These are phyloP conservation scores for Phoebastria nigripes DNA, from an alignment of 2,797 vertebrate genomes.

Conservation along the genomic window DNA sequence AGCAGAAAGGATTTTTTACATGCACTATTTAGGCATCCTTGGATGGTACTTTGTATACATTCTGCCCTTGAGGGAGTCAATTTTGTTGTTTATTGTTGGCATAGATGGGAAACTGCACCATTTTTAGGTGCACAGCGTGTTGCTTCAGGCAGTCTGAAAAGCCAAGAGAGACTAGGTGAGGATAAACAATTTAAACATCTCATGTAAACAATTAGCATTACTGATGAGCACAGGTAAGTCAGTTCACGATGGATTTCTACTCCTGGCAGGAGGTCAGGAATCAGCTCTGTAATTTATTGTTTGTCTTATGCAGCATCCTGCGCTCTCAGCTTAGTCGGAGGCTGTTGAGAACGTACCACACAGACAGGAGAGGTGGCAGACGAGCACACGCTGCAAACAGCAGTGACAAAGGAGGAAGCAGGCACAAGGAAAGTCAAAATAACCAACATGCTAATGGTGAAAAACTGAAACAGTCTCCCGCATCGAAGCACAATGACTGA, in stretches of 20 bases:
- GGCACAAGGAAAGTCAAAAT: neutral
- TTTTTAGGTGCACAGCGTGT: neutral
- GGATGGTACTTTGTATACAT: neutral
- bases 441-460: neutral
- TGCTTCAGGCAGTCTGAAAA: neutral
- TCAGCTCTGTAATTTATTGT: neutral
- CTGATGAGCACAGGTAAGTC: neutral
- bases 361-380: neutral
- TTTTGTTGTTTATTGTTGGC: neutral
- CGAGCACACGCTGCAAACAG: neutral
- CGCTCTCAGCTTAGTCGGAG: neutral
- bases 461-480: neutral
- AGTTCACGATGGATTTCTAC: neutral
- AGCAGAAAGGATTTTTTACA: neutral
- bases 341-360: rapidly evolving
- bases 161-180: neutral
- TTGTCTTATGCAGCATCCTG: neutral
- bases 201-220: neutral
- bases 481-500: rapidly evolving
- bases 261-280: neutral
- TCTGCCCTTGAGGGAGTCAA: neutral
- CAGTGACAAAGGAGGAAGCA: neutral
- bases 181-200: neutral
- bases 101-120: neutral
- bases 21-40: neutral